Conservation (phyloP, 2,888 invertebrate species). For the Adelognathus sp. region DNA sequence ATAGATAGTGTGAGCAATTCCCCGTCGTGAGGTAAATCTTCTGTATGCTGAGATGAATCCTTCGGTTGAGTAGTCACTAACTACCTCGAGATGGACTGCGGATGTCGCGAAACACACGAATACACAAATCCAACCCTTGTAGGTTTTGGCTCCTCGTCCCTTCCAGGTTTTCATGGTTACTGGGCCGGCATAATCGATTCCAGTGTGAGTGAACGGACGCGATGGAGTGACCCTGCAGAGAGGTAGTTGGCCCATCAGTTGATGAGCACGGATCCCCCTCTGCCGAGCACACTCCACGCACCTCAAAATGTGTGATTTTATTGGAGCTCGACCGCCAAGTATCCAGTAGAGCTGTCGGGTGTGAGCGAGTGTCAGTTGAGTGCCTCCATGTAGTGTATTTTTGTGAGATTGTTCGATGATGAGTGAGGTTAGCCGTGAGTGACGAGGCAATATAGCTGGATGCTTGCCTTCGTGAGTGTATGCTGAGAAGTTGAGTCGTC, state of each 20-base stretch:
- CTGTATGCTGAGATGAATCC: conserved; percentile 60
- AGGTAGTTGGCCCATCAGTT: conserved; percentile 67
- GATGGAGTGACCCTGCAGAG: conserved; percentile 54
- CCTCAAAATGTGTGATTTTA: background rate
- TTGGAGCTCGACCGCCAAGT: conserved; percentile 21
- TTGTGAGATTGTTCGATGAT: background rate
- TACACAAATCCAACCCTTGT: conserved; percentile 51
- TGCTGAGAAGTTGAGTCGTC: conserved; percentile 30
- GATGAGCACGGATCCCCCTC: conserved; percentile 19
- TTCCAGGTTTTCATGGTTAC: background rate
- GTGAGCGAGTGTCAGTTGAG: conserved; percentile 24
- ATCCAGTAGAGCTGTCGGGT: conserved; percentile 38
- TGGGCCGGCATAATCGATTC: conserved; percentile 65
- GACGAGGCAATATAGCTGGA: background rate
- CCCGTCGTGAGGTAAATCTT: conserved; percentile 57
- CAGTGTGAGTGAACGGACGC: conserved; percentile 60
- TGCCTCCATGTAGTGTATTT: no score
- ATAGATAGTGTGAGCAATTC: conserved; percentile 31
- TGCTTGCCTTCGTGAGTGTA: conserved; percentile 3
- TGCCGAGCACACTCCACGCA: conserved; percentile 50
- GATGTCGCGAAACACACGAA: conserved; percentile 63
- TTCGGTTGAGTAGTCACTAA: conserved; percentile 52
- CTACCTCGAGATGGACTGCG: conserved; percentile 63
- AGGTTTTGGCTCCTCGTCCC: conserved; percentile 11
- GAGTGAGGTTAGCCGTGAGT: no score